Evolutionary conservation across 2,888 invertebrate species (phyloP).

Genomic region (Drosophila putrida): DNA sequence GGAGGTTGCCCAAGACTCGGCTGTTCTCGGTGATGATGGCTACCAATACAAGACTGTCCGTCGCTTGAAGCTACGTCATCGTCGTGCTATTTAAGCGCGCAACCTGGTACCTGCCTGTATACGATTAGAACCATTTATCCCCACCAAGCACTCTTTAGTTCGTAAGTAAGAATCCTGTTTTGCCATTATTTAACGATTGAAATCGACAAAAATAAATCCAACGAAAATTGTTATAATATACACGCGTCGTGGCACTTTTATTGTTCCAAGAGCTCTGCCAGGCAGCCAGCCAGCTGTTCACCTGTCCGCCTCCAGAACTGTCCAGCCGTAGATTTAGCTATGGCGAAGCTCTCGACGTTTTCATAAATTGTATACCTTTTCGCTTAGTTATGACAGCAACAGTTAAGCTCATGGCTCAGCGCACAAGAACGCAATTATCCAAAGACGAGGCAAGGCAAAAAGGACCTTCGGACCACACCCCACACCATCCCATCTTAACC

Average conservation of each 20-base stretch:
- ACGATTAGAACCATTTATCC: conserved; percentile 58
- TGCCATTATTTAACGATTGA: conserved; percentile 77
- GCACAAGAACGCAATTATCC: conserved; percentile 82
- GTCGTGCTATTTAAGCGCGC: conserved; percentile 67
- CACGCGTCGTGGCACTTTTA: conserved; percentile 43
- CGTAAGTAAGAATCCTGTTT: conserved; percentile 64
- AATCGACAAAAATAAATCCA: conserved; percentile 77
- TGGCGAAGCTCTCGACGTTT: conserved; percentile 57
- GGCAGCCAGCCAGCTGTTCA: conserved; percentile 21
- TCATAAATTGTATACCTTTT: conserved; percentile 82
- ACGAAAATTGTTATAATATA: conserved; percentile 73
- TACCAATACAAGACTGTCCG: conserved; percentile 79
- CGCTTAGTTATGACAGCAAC: conserved; percentile 81
- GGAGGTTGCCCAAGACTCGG: conserved; percentile 54
- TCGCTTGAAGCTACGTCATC: conserved; percentile 74
- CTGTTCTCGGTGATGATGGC: conserved; percentile 62
- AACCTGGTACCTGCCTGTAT: conserved; percentile 55
- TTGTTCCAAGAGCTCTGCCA: conserved; percentile 37
- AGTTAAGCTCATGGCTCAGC: conserved; percentile 81
- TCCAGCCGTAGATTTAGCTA: conserved; percentile 10
- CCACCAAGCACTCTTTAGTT: conserved; percentile 63
- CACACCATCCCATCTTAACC: conserved; percentile 39
- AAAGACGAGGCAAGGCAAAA: conserved; percentile 59
- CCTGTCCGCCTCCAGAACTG: conserved; percentile 35
- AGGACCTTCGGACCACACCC: conserved; percentile 26